Percentiles rank a stretch among this genome's conserved stretches.
Evolutionary conservation across 2,113 vertebrate genomes (phyloP).

Genomic region (Callipepla californica): DNA sequence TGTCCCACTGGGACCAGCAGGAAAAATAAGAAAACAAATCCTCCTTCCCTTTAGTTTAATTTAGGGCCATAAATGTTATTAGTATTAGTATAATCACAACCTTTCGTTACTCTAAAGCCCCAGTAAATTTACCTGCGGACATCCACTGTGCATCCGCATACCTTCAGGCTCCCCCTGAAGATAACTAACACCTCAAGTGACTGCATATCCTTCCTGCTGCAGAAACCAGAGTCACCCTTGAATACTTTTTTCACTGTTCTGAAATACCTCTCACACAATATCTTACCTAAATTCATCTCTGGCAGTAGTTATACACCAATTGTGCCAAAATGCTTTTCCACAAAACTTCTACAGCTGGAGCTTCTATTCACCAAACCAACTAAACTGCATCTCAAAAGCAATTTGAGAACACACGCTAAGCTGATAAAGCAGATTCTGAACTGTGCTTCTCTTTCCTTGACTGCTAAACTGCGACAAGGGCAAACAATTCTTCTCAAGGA

Average conservation of each 20-base stretch:
- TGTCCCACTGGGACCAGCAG: not conserved
- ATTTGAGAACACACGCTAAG: not conserved
- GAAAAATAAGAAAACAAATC: conserved; percentile 1
- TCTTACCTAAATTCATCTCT: not conserved
- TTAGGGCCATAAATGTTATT: not conserved
- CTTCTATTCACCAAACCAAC: not conserved
- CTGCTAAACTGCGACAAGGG: not conserved
- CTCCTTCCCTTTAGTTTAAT: not conserved
- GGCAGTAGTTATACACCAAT: not conserved
- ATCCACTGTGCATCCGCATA: not conserved
- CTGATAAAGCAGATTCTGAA: not conserved
- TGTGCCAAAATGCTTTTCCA: not conserved
- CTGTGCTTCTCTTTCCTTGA: not conserved
- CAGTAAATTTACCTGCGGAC: not conserved
- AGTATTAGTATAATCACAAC: not conserved
- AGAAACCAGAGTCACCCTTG: not conserved
- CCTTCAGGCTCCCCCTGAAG: not conserved
- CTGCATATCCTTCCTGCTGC: not conserved
- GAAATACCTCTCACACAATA: not conserved
- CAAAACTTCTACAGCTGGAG: not conserved
- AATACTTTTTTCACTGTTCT: not conserved
- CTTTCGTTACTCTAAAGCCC: not conserved
- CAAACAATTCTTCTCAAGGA: not conserved
- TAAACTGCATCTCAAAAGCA: not conserved
- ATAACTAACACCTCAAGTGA: not conserved